Conservation (phyloP, 2,113 vertebrate genomes). For the Chauna torquata region DNA sequence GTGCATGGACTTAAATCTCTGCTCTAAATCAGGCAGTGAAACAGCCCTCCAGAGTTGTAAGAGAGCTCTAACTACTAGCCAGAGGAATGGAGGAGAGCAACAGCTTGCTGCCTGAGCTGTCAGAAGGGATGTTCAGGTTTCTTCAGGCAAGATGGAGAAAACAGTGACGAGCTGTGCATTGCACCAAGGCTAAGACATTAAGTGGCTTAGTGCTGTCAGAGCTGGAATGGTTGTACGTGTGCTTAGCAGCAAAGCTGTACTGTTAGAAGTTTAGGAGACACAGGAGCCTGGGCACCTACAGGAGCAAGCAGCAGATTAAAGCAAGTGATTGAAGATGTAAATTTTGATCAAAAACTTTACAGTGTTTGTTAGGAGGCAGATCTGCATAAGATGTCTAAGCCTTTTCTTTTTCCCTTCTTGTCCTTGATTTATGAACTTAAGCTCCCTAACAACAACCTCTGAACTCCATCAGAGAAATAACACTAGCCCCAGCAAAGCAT, state of each 20-base stretch:
- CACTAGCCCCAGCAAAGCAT: neutral
- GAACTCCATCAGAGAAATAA: neutral
- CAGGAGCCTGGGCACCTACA: neutral
- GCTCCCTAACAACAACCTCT: neutral
- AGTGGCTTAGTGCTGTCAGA: constrained; percentile 15
- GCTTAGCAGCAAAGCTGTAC: neutral
- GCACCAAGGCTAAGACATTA: constrained; percentile 38
- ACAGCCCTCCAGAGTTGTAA: neutral
- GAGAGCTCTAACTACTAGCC: neutral
- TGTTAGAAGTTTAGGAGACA: neutral
- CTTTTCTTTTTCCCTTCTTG: neutral
- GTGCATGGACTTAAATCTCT: neutral
- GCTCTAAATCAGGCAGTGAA: neutral
- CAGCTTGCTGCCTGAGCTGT: neutral
- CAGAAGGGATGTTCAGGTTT: neutral
- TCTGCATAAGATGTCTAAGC: neutral
- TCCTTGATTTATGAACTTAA: neutral
- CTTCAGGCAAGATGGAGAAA: neutral
- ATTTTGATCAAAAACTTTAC: neutral
- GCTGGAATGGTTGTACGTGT: neutral
- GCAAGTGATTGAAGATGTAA: neutral
- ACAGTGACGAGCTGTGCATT: neutral
- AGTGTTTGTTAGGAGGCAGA: neutral
- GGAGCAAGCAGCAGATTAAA: neutral
- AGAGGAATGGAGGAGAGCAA: neutral